These are phyloP conservation scores for Gryllus longicercus DNA, from an alignment of 2,888 invertebrate species.

Conservation along the genomic window DNA sequence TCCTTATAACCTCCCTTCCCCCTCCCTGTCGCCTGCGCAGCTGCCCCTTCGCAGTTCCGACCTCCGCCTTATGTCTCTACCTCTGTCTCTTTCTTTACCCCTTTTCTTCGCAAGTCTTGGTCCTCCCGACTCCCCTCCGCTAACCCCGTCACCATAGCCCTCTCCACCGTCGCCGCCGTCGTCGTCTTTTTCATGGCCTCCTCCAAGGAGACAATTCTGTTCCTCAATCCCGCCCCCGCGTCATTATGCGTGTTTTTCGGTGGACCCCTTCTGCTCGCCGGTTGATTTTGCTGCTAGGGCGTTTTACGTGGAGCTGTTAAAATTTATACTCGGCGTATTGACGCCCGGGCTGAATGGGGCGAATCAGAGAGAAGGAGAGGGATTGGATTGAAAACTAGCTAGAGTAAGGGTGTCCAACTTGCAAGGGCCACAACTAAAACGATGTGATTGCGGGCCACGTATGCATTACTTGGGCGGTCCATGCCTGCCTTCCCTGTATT, in stretches of 20 bases:
- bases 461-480: too few species aligned
- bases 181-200: not conserved
- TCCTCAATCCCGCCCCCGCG: not conserved
- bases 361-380: not conserved
- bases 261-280: not conserved
- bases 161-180: too few species aligned
- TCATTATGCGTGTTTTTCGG: constrained; percentile 1
- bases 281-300: not conserved
- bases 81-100: not conserved
- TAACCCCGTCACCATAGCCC: too few species aligned
- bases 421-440: too few species aligned
- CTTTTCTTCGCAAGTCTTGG: not conserved
- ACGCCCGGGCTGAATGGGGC: not conserved
- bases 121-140: too few species aligned
- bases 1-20: constrained; percentile 10
- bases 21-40: not conserved
- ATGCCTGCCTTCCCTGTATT: too few species aligned
- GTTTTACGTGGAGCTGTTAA: not conserved
- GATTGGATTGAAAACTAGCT: not conserved
- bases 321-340: not conserved
- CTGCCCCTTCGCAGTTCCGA: too few species aligned
- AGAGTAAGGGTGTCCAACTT: too few species aligned
- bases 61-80: too few species aligned
- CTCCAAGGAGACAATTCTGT: not conserved
- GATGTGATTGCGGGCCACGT: too few species aligned